Percentiles rank a stretch among this genome's conserved stretches.
Evolutionary conservation across 2,888 invertebrate genomes (phyloP).

Genomic region (Nowickia ferox): DNA sequence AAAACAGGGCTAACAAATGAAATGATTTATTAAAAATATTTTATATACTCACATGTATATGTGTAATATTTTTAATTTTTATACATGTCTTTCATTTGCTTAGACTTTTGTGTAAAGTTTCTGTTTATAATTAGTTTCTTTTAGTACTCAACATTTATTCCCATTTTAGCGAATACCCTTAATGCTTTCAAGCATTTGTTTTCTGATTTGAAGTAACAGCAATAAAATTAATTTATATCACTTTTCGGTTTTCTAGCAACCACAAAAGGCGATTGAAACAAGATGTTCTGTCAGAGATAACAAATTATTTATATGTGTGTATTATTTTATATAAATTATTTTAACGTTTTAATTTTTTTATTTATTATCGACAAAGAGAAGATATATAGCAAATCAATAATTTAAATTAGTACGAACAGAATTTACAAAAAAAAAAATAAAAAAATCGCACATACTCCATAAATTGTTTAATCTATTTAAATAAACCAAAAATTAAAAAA

Average conservation of each 20-base stretch:
- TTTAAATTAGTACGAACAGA: slow-evolving; percentile 67
- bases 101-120: not conserved
- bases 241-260: slow-evolving; percentile 23
- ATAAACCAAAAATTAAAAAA: not conserved
- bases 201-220: slow-evolving; percentile 21
- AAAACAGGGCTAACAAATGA: no score
- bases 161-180: slow-evolving; percentile 2
- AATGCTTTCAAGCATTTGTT: not conserved
- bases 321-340: slow-evolving; percentile 13
- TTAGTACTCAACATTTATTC: not conserved
- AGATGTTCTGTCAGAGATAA: slow-evolving; percentile 67
- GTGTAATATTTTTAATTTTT: no score
- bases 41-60: no score
- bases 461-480: slow-evolving; percentile 43
- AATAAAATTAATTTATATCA: slow-evolving; percentile 37
- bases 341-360: not conserved
- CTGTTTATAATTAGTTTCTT: not conserved
- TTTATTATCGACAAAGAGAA: slow-evolving; percentile 32
- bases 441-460: not conserved
- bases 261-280: slow-evolving; percentile 60
- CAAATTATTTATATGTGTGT: slow-evolving; percentile 50
- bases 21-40: no score
- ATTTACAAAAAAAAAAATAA: not conserved
- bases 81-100: no score
- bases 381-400: slow-evolving; percentile 68